Evolutionary conservation across 2,888 invertebrate genomes (phyloP).

Genomic region (Nymphalis polychloros): DNA sequence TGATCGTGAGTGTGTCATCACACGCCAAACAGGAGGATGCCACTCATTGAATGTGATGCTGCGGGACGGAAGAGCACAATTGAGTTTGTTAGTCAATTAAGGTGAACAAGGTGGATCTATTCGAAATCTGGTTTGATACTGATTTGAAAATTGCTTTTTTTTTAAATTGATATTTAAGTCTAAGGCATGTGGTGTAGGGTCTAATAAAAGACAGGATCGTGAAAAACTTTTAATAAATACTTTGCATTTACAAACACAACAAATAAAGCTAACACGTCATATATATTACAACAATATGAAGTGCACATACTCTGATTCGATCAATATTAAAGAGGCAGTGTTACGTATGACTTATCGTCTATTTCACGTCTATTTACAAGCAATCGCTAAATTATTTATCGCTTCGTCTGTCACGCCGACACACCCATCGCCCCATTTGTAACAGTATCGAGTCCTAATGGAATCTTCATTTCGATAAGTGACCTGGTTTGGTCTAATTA

Average conservation of each 20-base stretch:
- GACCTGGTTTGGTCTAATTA: slow-evolving; percentile 23
- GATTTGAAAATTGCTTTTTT: not conserved
- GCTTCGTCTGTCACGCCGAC: slow-evolving; percentile 22
- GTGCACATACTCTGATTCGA: slow-evolving; percentile 1
- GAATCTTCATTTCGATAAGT: slow-evolving; percentile 18
- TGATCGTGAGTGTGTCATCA: slow-evolving; percentile 40
- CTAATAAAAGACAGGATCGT: slow-evolving; percentile 48
- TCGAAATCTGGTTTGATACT: not conserved
- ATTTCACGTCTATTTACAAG: slow-evolving; percentile 54
- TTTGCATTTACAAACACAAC: slow-evolving; percentile 68
- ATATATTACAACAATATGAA: not conserved
- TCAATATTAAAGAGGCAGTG: slow-evolving; percentile 34
- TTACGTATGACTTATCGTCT: slow-evolving; percentile 48
- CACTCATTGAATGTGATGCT: slow-evolving; percentile 46
- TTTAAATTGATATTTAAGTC: slow-evolving; percentile 12
- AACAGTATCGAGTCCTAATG: slow-evolving; percentile 40
- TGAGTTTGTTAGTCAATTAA: slow-evolving; percentile 49
- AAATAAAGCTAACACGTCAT: slow-evolving; percentile 46
- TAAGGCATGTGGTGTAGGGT: not conserved
- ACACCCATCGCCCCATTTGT: slow-evolving; percentile 25
- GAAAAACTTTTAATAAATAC: slow-evolving; percentile 73
- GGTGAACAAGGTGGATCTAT: slow-evolving; percentile 15
- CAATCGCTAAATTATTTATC: slow-evolving; percentile 56
- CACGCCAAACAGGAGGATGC: slow-evolving; percentile 46
- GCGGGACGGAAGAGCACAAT: slow-evolving; percentile 51